These are phyloP conservation scores for Porites lobata DNA, from an alignment of 92 coral and sea anemone species.

Conservation along the genomic window DNA sequence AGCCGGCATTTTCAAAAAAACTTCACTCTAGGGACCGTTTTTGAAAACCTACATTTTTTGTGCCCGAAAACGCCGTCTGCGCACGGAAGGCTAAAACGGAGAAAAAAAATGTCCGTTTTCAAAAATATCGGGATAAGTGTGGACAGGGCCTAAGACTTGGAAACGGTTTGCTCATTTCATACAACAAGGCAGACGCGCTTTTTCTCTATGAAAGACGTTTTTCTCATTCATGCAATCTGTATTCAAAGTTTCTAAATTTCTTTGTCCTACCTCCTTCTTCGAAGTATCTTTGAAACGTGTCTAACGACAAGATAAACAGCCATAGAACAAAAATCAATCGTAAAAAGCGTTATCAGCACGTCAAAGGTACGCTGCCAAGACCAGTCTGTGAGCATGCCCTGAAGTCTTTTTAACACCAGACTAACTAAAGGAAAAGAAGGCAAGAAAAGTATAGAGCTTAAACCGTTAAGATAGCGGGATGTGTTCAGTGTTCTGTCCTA, in stretches of 20 bases:
- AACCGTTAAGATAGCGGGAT: not conserved
- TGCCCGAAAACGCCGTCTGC: no score
- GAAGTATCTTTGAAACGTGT: not conserved
- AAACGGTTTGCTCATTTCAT: no score
- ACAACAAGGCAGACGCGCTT: no score
- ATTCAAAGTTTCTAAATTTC: not conserved
- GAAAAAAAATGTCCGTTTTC: no score
- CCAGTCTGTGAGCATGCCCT: not conserved
- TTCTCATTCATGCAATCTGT: not conserved
- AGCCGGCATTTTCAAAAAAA: no score
- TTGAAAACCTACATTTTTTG: no score
- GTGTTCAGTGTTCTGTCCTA: not conserved
- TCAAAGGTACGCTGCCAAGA: conserved; percentile 17
- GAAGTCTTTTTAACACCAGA: not conserved
- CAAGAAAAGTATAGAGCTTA: not conserved
- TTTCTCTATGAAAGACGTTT: no score
- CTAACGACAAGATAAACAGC: not conserved
- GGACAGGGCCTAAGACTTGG: no score
- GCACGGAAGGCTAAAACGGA: no score
- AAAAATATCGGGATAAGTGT: no score
- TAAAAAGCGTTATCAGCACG: not conserved
- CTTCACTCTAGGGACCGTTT: no score
- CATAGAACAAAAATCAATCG: conserved; percentile 11
- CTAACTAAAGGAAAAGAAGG: not conserved
- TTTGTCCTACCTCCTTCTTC: conserved; percentile 15